A percentile compares a stretch with the other conserved stretches of the same genome.
These are phyloP conservation scores for Enteromius paludinosus DNA, from an alignment of 2,797 vertebrate genomes.

Conservation along the genomic window DNA sequence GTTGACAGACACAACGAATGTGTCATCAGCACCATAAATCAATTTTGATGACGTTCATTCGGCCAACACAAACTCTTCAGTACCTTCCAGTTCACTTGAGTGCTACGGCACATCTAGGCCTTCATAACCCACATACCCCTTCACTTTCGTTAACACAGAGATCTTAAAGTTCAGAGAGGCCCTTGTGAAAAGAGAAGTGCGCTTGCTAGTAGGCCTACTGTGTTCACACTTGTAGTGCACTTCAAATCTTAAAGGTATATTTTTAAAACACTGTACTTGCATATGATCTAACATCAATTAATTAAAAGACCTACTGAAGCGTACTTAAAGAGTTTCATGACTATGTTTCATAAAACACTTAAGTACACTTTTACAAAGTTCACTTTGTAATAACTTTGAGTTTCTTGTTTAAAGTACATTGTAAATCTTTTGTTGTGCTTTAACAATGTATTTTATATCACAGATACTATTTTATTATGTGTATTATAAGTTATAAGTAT, in stretches of 20 bases:
- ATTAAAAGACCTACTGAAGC: not conserved
- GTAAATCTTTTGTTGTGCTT: too few species aligned
- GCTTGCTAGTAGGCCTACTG: too few species aligned
- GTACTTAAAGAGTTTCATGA: not conserved
- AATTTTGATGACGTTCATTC: conserved; percentile 64
- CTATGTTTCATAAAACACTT: too few species aligned
- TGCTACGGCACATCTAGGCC: not conserved
- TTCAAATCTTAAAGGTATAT: not conserved
- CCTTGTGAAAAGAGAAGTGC: not conserved
- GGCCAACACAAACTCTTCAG: conserved; percentile 49
- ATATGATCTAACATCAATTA: not conserved
- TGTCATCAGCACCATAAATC: conserved; percentile 73
- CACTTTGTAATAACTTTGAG: too few species aligned
- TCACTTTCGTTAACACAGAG: not conserved
- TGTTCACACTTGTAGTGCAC: not conserved
- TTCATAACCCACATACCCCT: not conserved
- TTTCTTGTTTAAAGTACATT: too few species aligned
- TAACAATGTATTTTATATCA: too few species aligned
- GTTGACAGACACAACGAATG: conserved; percentile 66
- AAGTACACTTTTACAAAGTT: too few species aligned
- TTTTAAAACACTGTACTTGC: not conserved
- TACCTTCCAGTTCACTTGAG: conserved; percentile 7
- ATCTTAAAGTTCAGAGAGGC: not conserved
- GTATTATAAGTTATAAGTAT: too few species aligned
- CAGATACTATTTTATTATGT: too few species aligned